Base-by-base conservation (phyloP, 2,888 invertebrate genomes). In the Dendrolimus houi region DNA sequence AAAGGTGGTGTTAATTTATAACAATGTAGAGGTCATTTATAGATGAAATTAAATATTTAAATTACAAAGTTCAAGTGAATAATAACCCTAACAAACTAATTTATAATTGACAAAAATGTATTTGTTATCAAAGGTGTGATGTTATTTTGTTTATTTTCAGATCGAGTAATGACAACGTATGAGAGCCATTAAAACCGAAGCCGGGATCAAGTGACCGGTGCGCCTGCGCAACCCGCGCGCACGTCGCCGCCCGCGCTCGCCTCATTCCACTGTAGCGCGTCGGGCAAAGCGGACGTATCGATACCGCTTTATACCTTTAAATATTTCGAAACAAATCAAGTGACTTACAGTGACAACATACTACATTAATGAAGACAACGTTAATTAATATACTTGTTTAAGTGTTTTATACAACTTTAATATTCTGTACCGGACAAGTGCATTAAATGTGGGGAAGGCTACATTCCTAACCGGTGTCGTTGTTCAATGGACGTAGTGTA, bases 401-500 rank as follows among this genome's bases (percentile, higher is more conserved):
- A 10, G 47, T 54, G n/a, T 29, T 54, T 54, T 8, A n/a, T 2
- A 9, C n/a, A 10, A 54, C 41, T 29, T 29, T 54, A 54, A 54
- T 54, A 52, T 47, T 63, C 62, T 68, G 62, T 68, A 73, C 68
- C 74, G 73, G 72, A 81, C 83, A 79, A 83, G 83, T 85, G 87
- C 81, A 81, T 82, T 75, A 75, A 82, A 77, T 79, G 77, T 72
- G 69, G 83, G 82, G 81, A 83, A 85, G 84, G 86, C 86, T 82
- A 81, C 89, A 89, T 90, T 89, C 89, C 88, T 77, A 86, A 83
- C 87, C 87, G 83, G 87, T 89, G 88, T 84, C 85, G 87, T 83
- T 87, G 83, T 81, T 83, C 83, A 86, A 83, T 84, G 86, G 84
- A 83, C 86, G 81, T 79, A 80, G 85, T 85, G 87, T 83, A 81